phyloP scores from a whole-genome alignment of 2,113 vertebrate species.

The Euleptes europaea region DNA sequence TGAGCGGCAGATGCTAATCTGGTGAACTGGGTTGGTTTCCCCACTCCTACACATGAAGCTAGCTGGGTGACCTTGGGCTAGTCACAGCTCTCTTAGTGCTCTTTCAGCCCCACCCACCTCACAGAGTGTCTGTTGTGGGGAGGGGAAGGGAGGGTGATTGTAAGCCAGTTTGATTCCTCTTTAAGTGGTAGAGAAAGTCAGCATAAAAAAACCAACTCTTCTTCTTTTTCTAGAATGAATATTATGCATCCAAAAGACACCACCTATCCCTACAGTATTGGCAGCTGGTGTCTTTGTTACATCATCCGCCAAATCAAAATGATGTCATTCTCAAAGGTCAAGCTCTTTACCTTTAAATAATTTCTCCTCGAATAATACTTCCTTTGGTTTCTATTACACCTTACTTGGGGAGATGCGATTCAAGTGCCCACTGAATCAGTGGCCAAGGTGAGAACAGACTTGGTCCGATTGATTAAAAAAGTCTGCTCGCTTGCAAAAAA shows the following conservation, averaged over 20 bases:
- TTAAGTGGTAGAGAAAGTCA: too few species aligned
- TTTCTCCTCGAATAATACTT: neutral
- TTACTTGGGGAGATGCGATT: neutral
- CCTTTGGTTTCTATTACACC: neutral
- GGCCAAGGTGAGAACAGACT: neutral
- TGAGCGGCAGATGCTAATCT: too few species aligned
- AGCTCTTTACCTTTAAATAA: neutral
- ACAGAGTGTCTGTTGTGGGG: too few species aligned
- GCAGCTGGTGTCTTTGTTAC: neutral
- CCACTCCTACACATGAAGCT: too few species aligned
- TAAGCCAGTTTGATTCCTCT: too few species aligned
- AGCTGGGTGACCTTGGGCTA: too few species aligned
- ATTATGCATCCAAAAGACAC: neutral
- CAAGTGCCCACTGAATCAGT: neutral
- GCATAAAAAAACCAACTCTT: too few species aligned
- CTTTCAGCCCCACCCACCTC: too few species aligned
- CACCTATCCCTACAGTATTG: neutral
- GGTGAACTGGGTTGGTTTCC: too few species aligned
- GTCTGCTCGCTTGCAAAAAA: conserved; percentile 2
- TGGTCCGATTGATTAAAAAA: neutral
- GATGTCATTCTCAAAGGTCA: neutral
- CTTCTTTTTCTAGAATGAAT: too few species aligned
- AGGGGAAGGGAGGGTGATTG: too few species aligned
- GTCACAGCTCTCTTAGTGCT: too few species aligned
- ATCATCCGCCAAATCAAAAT: neutral